phyloP scores from a whole-genome alignment of 30 jellyfish, hydroid and myxozoan genomes.

The Clytia hemisphaerica region DNA sequence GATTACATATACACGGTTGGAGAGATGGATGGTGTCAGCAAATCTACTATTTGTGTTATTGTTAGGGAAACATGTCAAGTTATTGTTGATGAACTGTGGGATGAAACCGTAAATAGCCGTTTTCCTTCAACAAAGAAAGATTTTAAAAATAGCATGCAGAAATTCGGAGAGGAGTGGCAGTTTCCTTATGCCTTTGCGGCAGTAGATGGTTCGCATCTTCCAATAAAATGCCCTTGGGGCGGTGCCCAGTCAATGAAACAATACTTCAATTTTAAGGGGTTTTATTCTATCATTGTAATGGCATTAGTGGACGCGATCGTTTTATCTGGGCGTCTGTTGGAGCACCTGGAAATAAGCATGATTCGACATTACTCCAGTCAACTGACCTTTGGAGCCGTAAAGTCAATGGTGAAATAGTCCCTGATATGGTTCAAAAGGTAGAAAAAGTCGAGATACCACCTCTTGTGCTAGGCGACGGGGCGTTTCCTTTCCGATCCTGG shows the following conservation, averaged over 20 bases:
- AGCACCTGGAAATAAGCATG: slow-evolving; percentile 65
- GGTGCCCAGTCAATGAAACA: slow-evolving; percentile 41
- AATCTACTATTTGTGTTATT: slow-evolving; percentile 31
- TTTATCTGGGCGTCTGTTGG: slow-evolving; percentile 77
- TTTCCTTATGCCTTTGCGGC: slow-evolving; percentile 59
- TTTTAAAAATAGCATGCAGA: slow-evolving; percentile 38
- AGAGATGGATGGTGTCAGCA: slow-evolving; percentile 52
- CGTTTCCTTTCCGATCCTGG: slow-evolving; percentile 5
- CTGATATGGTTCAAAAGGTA: slow-evolving; percentile 30
- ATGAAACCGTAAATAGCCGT: neutral
- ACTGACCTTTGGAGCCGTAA: slow-evolving; percentile 49
- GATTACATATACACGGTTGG: slow-evolving; percentile 57
- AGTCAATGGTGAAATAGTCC: slow-evolving; percentile 34
- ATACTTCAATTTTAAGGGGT: slow-evolving; percentile 43
- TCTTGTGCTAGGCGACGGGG: slow-evolving; percentile 47
- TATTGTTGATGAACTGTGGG: neutral
- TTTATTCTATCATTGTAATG: slow-evolving; percentile 57
- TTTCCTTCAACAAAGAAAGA: slow-evolving; percentile 42
- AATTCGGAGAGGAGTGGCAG: slow-evolving; percentile 53
- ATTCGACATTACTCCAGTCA: slow-evolving; percentile 49
- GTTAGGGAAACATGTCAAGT: neutral
- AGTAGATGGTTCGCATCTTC: slow-evolving; percentile 45
- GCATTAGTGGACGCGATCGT: slow-evolving; percentile 57
- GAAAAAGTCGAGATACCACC: slow-evolving; percentile 48
- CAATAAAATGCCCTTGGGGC: slow-evolving; percentile 39